A percentile compares a stretch with the other conserved stretches of the same genome.
Evolutionary conservation across 2,888 invertebrate genomes (phyloP).

Genomic region (Lepidochitona cinerea): DNA sequence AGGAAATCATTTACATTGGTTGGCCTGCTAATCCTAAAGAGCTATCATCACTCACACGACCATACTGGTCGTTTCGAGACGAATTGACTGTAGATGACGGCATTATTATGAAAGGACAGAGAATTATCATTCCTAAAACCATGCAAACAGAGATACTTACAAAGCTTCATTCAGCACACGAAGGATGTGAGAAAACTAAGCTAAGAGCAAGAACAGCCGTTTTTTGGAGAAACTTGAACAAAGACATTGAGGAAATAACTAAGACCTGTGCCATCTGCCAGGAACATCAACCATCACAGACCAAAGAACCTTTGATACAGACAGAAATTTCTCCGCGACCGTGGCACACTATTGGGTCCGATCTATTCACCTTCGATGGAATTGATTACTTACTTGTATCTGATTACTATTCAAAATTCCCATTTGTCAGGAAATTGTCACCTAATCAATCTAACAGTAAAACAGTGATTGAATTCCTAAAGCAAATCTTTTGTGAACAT

Average conservation of each 20-base stretch:
- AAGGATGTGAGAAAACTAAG: constrained; percentile 20
- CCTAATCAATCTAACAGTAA: neutral
- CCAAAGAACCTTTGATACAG: constrained; percentile 7
- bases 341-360: constrained; percentile 24
- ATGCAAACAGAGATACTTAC: too few species aligned
- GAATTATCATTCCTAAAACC: too few species aligned
- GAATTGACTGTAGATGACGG: constrained; percentile 22
- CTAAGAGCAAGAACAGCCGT: constrained; percentile 16
- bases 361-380: constrained; percentile 18
- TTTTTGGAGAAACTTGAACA: constrained; percentile 27
- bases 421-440: constrained; percentile 5
- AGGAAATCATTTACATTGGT: constrained; percentile 13
- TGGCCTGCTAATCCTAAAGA: constrained; percentile 16
- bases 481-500: constrained; percentile 15
- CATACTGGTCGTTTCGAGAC: constrained; percentile 24
- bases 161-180: constrained; percentile 19
- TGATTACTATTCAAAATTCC: constrained; percentile 16
- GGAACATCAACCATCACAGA: constrained; percentile 11
- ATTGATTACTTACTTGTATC: constrained; percentile 17
- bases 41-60: constrained; percentile 6
- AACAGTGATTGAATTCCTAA: neutral
- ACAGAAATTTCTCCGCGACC: constrained; percentile 14
- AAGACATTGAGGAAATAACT: constrained; percentile 15
- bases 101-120: constrained; percentile 23
- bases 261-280: constrained; percentile 14